Conservation (phyloP, 1,140 invertebrate genomes). For the Brachionus plicatilis region DNA sequence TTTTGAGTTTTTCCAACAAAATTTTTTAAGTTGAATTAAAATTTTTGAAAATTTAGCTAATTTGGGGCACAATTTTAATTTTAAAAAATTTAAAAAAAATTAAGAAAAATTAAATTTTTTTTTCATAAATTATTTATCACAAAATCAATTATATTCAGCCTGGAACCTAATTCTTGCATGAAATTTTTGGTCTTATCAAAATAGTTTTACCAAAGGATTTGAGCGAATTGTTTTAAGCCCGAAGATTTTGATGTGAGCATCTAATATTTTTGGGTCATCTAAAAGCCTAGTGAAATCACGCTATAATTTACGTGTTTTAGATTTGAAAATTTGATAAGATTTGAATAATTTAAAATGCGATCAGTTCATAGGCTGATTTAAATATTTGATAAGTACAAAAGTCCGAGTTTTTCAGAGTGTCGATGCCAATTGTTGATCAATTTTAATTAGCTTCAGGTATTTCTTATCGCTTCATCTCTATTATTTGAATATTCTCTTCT, state of each 20-base stretch:
- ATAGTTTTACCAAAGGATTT: neutral
- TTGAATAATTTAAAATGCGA: neutral
- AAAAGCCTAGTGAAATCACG: neutral
- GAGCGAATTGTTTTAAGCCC: neutral
- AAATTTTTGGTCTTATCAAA: neutral
- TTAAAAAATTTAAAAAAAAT: too few relatives aligned
- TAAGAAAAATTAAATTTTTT: too few relatives aligned
- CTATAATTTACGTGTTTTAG: conserved; percentile 32
- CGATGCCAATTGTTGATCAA: neutral
- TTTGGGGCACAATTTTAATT: too few relatives aligned
- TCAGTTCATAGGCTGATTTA: neutral
- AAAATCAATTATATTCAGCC: neutral
- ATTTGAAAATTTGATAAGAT: neutral
- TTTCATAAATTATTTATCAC: neutral
- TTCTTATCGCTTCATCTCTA: conserved; percentile 3
- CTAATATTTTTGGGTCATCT: conserved; percentile 7
- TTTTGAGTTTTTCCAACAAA: too few relatives aligned
- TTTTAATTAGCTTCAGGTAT: neutral
- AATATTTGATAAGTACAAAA: conserved; percentile 17
- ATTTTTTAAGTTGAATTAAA: too few relatives aligned
- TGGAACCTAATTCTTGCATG: neutral
- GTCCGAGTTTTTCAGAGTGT: neutral
- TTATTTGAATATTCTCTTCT: neutral
- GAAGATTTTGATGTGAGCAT: neutral
- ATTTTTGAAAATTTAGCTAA: too few relatives aligned